These are phyloP conservation scores for Trichogramma dendrolimi DNA, from an alignment of 2,888 invertebrate species.

Conservation along the genomic window DNA sequence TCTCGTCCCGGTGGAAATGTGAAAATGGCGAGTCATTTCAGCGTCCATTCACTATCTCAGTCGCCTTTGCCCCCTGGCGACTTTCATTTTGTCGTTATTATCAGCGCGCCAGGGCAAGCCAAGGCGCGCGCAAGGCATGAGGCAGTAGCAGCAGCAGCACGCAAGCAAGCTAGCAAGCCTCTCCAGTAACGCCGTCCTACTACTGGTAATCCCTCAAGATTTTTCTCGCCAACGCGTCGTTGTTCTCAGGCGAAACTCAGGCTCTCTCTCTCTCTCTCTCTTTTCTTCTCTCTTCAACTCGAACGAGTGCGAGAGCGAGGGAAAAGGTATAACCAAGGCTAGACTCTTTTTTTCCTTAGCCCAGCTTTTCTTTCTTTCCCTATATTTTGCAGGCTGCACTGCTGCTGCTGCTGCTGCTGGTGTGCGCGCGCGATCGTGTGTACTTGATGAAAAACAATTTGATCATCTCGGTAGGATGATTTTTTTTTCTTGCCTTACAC, in stretches of 20 bases:
- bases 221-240: conserved; percentile 6
- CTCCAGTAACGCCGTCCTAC: too few relatives aligned
- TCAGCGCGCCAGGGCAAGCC: conserved; percentile 20
- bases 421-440: too few relatives aligned
- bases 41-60: conserved; percentile 9
- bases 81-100: conserved; percentile 29
- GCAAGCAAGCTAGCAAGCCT: too few relatives aligned
- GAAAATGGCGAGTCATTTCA: conserved; percentile 27
- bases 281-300: not conserved
- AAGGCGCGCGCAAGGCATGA: conserved; percentile 1
- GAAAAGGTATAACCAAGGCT: conserved; percentile 5
- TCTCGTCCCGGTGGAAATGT: conserved; percentile 28
- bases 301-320: not conserved
- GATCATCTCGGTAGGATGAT: too few relatives aligned
- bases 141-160: too few relatives aligned
- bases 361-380: not conserved
- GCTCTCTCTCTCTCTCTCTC: conserved; percentile 15
- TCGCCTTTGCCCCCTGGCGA: conserved; percentile 22
- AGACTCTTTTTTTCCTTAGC: not conserved
- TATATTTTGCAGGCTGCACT: too few relatives aligned
- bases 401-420: too few relatives aligned
- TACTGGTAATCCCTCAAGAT: conserved; percentile 23
- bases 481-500: too few relatives aligned
- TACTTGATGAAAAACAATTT: too few relatives aligned
- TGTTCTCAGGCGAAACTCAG: conserved; percentile 1